Evolutionary conservation across 2,888 invertebrate genomes (phyloP), one percentile per base, ranked within the genome.

Genomic region (Drosophila recens): DNA sequence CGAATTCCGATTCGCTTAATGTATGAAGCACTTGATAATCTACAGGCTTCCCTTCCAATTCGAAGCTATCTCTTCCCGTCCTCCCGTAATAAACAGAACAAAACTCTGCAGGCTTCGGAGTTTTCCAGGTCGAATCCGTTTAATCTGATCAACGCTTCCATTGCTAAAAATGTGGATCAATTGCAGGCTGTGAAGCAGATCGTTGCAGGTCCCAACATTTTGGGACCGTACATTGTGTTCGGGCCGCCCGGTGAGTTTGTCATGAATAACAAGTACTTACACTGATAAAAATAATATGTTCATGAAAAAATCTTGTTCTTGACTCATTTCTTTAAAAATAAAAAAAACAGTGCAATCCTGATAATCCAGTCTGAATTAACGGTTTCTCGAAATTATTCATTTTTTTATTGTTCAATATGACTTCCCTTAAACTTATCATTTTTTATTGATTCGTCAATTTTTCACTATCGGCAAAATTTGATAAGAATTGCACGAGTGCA

Each of bases 101-200:
- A 20, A 13, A 11, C 10, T 20, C 43, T 17, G 6, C 20, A 43
- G 20, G 5, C 17, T 2, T 20, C 43, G 0, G 20, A 43, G 43
- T 11, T 10, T 20, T 5, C 5, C 20, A 20, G 9, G 13, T 43
- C 43, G 20, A 20, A 20, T 20, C 43, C 11, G 11, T 20, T 43
- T 20, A 11, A 10, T 2, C 43, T 43, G 2, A 20, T 43, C 4
- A 43, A 43, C 43, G 20, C 20, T 11, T 20, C 43, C 5, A 43
- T 43, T 43, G 43, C 20, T 11, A 20, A 17, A 17, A 43, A 43
- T 20, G 20, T 4, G 15, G 43, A 43, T 11, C 43, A 43, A 17
- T 13, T 43, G 20, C 43, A 43, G 43, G 20, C 43, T 43, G 20
- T 43, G 1, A 43, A 43, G 20, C 43, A 43, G 20, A 43, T 43